These are phyloP conservation scores for Heloderma charlesbogerti DNA, from an alignment of 2,113 vertebrate genomes.

Conservation along the genomic window DNA sequence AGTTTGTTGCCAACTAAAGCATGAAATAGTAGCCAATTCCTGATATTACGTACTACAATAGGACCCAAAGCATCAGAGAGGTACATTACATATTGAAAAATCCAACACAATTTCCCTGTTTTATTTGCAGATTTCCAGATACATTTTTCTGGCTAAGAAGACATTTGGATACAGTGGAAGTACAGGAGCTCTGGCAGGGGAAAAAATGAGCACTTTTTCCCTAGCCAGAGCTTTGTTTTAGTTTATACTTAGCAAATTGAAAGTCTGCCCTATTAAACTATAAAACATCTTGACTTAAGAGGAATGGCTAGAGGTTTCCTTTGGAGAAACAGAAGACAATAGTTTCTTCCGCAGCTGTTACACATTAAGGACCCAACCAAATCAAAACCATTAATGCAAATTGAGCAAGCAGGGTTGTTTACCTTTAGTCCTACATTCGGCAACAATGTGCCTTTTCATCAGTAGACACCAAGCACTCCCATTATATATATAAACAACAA, in stretches of 20 bases:
- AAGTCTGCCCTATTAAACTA: not conserved
- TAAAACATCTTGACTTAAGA: not conserved
- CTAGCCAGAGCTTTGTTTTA: not conserved
- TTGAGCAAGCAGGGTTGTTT: not conserved
- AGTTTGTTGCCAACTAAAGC: not conserved
- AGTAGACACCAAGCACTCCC: not conserved
- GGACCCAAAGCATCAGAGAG: not conserved
- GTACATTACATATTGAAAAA: not conserved
- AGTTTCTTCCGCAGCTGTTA: not conserved
- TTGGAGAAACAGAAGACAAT: slow-evolving; percentile 4
- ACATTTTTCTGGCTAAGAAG: not conserved
- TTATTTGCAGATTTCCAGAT: not conserved
- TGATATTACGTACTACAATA: not conserved
- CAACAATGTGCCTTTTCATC: slow-evolving; percentile 14
- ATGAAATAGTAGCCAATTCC: not conserved
- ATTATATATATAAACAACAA: not conserved
- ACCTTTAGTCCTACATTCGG: not conserved
- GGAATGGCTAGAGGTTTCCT: slow-evolving; percentile 2
- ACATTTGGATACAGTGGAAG: not conserved
- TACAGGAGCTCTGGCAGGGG: not conserved
- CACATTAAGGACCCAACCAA: not conserved
- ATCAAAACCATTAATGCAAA: slow-evolving; percentile 2
- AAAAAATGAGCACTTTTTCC: not conserved
- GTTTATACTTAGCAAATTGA: not conserved
- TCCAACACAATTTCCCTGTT: not conserved